Base-by-base conservation (phyloP, 2,113 vertebrate species). In the Zeus faber region DNA sequence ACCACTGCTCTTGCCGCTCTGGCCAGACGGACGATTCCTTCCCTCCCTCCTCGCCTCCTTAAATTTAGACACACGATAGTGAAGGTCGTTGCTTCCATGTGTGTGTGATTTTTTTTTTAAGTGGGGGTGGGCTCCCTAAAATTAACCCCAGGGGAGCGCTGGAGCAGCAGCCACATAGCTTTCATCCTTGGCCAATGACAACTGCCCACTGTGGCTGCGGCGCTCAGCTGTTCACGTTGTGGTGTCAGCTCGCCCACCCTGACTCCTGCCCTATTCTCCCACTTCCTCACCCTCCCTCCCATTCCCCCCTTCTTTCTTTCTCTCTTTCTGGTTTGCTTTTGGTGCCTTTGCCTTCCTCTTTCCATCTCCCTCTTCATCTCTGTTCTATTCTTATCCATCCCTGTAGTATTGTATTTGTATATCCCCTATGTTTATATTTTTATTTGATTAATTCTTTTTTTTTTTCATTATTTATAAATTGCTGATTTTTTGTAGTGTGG, bases 171-270 rank as follows among this genome's bases (percentile, higher is more conserved):
- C 77, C 76, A 73, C 79, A 86, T 76, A 82, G 77, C 84, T 85
- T 85, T 89, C 76, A 85, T 86, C 81, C 68, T 35, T 78, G 55
- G 79, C 84, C 88, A 84, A 74, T 82, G 83, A 85, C 82, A 84
- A 77, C 71, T 81, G 85, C 76, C 61, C 73, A 70, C 66, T 62
- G 80, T 57, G 75, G 64, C 70, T 65, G 76, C 72, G 79, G 64
- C 54, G 72, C 70, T 88, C 87, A 89, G 87, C 87, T 89, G 86
- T 90, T 87, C 74, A 77, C 72, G 76, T 57, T 67, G 76, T 54
- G 63, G 80, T 58, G 83, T 81, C 80, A 73, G 76, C 55, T 76
- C 37, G 58, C 54, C 41, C 59, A 51, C 65, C 60, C 53, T 7
- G 20, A 24, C 21, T 11, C 51, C 52, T 49, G 16, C 53, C 25